These are phyloP conservation scores for Brevipalpus yothersi DNA, from an alignment of 1,140 invertebrate genomes.

Conservation along the genomic window DNA sequence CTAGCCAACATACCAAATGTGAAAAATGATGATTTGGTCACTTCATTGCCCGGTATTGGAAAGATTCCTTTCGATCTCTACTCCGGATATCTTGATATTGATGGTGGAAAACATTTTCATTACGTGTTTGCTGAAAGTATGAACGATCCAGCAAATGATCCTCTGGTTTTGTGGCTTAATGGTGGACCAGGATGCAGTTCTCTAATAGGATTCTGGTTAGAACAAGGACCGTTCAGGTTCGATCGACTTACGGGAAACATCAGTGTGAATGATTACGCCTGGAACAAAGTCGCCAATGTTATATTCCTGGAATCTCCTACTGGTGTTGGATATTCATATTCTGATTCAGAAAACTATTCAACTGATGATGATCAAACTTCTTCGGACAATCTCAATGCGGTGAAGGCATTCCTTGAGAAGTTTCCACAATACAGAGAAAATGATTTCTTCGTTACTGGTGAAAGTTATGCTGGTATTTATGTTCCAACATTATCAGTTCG, in stretches of 20 bases:
- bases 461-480: slow-evolving; percentile 24
- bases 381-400: slow-evolving; percentile 22
- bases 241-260: slow-evolving; percentile 20
- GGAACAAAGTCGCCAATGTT: slow-evolving; percentile 47
- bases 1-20: too few relatives aligned
- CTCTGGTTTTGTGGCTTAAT: slow-evolving; percentile 19
- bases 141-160: slow-evolving; percentile 22
- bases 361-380: slow-evolving; percentile 24
- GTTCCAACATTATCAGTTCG: slow-evolving; percentile 26
- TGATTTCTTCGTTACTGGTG: slow-evolving; percentile 23
- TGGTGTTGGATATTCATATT: slow-evolving; percentile 31
- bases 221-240: slow-evolving; percentile 27
- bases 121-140: slow-evolving; percentile 27
- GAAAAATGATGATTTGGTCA: background rate
- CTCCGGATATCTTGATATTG: slow-evolving; percentile 17
- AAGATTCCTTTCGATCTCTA: slow-evolving; percentile 14
- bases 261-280: slow-evolving; percentile 21
- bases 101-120: slow-evolving; percentile 13
- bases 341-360: slow-evolving; percentile 22
- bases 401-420: slow-evolving; percentile 25
- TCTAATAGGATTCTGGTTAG: slow-evolving; percentile 23
- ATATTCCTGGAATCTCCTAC: slow-evolving; percentile 29
- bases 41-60: background rate
- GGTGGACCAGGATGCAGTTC: slow-evolving; percentile 25
- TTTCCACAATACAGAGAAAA: slow-evolving; percentile 24